A percentile compares a stretch with the other conserved stretches of the same genome.
phyloP scores from a whole-genome alignment of 2,113 vertebrate species.

The Casuarius casuarius region DNA sequence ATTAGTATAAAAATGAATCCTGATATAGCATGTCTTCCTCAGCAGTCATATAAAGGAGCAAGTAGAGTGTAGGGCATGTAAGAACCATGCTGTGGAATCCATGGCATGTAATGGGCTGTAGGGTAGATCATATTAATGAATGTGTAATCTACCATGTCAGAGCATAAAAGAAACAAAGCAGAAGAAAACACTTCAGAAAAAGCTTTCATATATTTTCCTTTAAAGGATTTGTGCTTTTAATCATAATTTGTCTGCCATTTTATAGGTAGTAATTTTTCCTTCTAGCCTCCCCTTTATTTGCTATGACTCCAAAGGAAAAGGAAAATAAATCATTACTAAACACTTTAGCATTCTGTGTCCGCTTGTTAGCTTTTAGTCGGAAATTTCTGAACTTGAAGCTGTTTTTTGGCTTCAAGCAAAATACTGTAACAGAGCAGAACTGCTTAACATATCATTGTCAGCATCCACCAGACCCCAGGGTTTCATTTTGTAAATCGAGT shows the following conservation, averaged over 20 bases:
- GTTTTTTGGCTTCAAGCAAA: conserved; percentile 41
- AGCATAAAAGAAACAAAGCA: background rate
- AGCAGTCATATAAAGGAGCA: background rate
- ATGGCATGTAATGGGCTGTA: background rate
- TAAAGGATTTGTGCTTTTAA: background rate
- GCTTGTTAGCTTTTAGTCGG: conserved; percentile 3
- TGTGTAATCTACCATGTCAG: background rate
- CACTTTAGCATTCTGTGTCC: background rate
- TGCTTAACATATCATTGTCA: conserved; percentile 27
- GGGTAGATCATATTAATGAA: background rate
- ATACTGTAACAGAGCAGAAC: background rate
- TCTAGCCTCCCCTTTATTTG: background rate
- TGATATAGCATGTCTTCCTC: rapidly evolving
- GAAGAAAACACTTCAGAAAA: background rate
- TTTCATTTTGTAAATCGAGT: conserved; percentile 56
- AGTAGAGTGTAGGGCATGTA: rapidly evolving
- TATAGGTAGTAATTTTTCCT: background rate
- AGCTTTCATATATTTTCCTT: background rate
- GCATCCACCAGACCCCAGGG: conserved; percentile 8
- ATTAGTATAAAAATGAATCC: background rate
- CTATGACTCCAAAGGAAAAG: background rate
- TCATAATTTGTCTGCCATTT: background rate
- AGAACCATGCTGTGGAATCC: background rate
- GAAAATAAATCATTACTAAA: conserved; percentile 11
- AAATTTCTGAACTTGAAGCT: conserved; percentile 28